Percentiles rank a stretch among this genome's conserved stretches.
Evolutionary conservation across 2,797 vertebrate genomes (phyloP).

Genomic region (Hippocampus kuda): DNA sequence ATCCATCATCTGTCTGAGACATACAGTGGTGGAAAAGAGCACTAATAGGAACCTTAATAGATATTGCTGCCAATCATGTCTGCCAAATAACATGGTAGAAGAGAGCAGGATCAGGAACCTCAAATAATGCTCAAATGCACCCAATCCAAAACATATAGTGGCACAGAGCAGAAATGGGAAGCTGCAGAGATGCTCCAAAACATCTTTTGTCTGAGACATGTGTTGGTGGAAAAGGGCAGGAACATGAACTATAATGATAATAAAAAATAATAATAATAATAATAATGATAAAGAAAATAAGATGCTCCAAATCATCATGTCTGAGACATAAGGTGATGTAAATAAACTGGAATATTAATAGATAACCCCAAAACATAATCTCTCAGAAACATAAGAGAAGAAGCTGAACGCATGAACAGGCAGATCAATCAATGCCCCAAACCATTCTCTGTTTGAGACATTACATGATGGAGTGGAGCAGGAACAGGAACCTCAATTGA

Average conservation of each 20-base stretch:
- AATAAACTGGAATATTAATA: too few relatives aligned
- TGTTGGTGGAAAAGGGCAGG: neutral
- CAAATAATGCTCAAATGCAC: conserved; percentile 9
- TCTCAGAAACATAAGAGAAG: too few relatives aligned
- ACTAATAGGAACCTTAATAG: neutral
- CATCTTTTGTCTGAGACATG: conserved; percentile 4
- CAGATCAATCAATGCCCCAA: too few relatives aligned
- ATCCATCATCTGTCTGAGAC: conserved; percentile 4
- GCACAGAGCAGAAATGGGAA: too few relatives aligned
- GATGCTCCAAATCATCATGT: too few relatives aligned
- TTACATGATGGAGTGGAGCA: too few relatives aligned
- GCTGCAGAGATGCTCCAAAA: neutral
- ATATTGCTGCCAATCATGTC: neutral
- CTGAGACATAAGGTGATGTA: neutral
- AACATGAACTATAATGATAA: neutral
- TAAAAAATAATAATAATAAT: too few relatives aligned
- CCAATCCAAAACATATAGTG: too few relatives aligned
- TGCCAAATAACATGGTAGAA: neutral
- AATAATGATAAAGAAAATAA: too few relatives aligned
- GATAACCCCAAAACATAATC: too few relatives aligned
- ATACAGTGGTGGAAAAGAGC: neutral
- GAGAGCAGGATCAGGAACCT: neutral
- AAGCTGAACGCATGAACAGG: too few relatives aligned
- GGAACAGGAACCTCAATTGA: neutral
- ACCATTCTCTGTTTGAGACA: too few relatives aligned